Conservation (phyloP, 2,113 vertebrate species). For the Phoenicopterus ruber region DNA sequence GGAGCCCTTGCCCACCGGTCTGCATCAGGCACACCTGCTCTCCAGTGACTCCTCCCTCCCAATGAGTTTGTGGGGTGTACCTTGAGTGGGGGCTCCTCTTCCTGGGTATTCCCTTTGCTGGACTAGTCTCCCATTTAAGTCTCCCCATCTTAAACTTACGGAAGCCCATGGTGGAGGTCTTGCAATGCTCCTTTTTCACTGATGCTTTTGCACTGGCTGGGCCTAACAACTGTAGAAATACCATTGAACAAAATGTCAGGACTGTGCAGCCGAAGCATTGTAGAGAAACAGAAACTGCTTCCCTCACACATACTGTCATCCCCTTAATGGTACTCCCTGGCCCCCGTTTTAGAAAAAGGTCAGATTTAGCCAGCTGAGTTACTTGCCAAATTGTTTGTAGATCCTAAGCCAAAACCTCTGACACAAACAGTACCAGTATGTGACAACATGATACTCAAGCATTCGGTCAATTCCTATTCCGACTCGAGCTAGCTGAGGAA, state of each 20-base stretch:
- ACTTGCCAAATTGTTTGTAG: not conserved
- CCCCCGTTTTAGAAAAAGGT: not conserved
- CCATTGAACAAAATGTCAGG: not conserved
- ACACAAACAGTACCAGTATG: not conserved
- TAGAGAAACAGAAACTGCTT: not conserved
- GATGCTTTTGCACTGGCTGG: not conserved
- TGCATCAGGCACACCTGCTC: rapidly evolving
- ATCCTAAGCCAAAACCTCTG: not conserved
- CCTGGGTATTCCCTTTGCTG: not conserved
- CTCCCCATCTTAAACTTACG: not conserved
- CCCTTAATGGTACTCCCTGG: not conserved
- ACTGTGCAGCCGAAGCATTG: not conserved
- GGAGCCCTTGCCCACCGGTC: not conserved
- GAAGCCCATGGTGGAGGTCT: not conserved
- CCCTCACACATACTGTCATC: not conserved
- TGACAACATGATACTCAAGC: not conserved
- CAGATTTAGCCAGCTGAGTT: not conserved
- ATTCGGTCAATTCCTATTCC: not conserved
- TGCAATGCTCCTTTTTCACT: not conserved
- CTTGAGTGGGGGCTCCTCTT: not conserved
- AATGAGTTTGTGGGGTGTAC: not conserved
- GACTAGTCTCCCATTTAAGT: not conserved
- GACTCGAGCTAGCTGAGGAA: not conserved
- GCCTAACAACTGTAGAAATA: not conserved
- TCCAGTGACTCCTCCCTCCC: not conserved